Conservation (phyloP, 2,888 invertebrate species). For the Rhagonycha lutea region DNA sequence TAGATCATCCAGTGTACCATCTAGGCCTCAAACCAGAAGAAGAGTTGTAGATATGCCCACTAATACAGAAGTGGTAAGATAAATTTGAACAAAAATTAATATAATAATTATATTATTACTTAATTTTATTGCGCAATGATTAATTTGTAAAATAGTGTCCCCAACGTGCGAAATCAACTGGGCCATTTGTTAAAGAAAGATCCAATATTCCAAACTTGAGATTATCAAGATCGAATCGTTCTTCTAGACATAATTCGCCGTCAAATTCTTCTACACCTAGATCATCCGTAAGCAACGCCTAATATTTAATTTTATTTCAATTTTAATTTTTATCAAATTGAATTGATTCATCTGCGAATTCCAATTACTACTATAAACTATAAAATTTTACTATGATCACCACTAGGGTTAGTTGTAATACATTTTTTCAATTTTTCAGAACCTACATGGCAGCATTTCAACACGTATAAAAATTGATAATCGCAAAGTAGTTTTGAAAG, state of each 20-base stretch:
- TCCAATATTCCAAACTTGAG: neutral
- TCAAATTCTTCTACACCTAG: neutral
- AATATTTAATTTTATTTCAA: too few species aligned
- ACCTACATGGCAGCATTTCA: neutral
- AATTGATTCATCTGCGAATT: too few species aligned
- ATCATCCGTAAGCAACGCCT: neutral
- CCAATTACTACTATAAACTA: too few species aligned
- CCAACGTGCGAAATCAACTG: slow-evolving; percentile 6
- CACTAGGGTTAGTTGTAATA: too few species aligned
- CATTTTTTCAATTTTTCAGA: neutral
- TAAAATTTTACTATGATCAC: too few species aligned
- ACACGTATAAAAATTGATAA: neutral
- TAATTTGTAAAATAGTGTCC: neutral
- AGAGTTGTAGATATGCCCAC: slow-evolving; percentile 25
- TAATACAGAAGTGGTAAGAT: slow-evolving; percentile 8
- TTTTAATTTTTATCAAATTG: too few species aligned
- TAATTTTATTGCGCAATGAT: too few species aligned
- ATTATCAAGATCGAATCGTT: slow-evolving; percentile 5
- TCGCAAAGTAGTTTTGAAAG: neutral
- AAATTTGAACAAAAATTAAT: neutral
- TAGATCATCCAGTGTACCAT: slow-evolving; percentile 26
- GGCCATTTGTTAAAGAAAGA: neutral
- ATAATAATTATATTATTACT: too few species aligned
- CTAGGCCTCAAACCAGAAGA: slow-evolving; percentile 33
- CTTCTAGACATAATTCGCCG: neutral